These are phyloP conservation scores for Ephestia elutella DNA, from an alignment of 1,140 invertebrate species.

Conservation along the genomic window DNA sequence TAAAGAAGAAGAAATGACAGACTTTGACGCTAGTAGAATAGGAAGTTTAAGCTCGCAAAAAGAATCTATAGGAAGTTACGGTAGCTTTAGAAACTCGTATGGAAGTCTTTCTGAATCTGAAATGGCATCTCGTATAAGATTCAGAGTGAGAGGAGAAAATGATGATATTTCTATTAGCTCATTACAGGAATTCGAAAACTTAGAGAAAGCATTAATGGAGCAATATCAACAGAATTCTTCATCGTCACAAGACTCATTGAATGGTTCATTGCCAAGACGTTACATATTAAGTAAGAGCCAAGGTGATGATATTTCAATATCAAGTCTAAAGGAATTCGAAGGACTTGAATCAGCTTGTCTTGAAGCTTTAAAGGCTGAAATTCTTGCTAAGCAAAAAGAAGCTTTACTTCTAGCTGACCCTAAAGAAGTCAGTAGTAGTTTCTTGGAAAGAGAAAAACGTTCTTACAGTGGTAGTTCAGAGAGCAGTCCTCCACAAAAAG, in stretches of 20 bases:
- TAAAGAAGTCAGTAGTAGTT: conserved; percentile 75
- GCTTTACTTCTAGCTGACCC: conserved; percentile 80
- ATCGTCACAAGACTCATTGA: conserved; percentile 83
- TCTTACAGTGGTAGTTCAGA: conserved; percentile 71
- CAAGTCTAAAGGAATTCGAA: conserved; percentile 96
- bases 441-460: conserved; percentile 71
- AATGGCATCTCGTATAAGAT: conserved; percentile 84
- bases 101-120: conserved; percentile 91
- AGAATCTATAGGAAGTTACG: conserved; percentile 84
- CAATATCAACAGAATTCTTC: conserved; percentile 78
- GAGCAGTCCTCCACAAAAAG: conserved; percentile 70
- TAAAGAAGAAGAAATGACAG: conserved; percentile 90
- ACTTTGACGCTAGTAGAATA: conserved; percentile 87
- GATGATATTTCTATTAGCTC: conserved; percentile 94
- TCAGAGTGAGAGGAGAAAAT: conserved; percentile 87
- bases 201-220: conserved; percentile 84
- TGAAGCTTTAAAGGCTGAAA: conserved; percentile 87
- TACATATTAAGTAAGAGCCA: conserved; percentile 80
- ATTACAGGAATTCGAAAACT: conserved; percentile 93
- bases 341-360: conserved; percentile 90
- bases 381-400: conserved; percentile 89
- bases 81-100: conserved; percentile 83
- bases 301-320: conserved; percentile 92
- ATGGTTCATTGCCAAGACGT: conserved; percentile 82
- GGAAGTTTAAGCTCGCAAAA: conserved; percentile 88